Conservation (phyloP, 2,113 vertebrate species). For the Megaceryle torquata region DNA sequence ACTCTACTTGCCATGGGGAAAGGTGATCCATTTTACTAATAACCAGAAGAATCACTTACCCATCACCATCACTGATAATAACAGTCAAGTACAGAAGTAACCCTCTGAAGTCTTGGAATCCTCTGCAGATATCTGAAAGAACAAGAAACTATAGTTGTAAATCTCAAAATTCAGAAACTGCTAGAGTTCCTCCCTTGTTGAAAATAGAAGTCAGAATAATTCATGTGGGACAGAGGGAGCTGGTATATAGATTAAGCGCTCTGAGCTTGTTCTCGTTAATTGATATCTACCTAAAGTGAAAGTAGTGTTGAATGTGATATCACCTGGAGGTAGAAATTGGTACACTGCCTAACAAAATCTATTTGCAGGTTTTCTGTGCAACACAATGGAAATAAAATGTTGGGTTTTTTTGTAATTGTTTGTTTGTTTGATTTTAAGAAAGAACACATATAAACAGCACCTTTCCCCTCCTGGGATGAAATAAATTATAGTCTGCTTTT, state of each 20-base stretch:
- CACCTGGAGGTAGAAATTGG: background rate
- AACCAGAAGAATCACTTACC: background rate
- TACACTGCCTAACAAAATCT: background rate
- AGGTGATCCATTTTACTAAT: background rate
- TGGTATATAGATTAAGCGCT: background rate
- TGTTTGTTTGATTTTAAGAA: background rate
- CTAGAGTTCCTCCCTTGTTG: background rate
- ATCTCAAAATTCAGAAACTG: background rate
- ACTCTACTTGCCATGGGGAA: background rate
- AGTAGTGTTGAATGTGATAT: background rate
- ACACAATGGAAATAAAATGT: background rate
- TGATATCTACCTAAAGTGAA: background rate
- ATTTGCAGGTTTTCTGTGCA: background rate
- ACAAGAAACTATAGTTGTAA: background rate
- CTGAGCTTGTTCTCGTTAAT: background rate
- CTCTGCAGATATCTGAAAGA: background rate
- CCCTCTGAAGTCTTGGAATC: background rate
- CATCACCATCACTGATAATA: background rate
- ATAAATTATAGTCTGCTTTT: background rate
- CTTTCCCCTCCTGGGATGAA: background rate
- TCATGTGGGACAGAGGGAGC: background rate
- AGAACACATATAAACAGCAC: background rate
- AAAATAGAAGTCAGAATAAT: background rate
- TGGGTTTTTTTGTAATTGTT: background rate
- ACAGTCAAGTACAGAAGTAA: background rate